A percentile compares a stretch with the other conserved stretches of the same genome.
These are phyloP conservation scores for Erebia palarica DNA, from an alignment of 2,888 invertebrate genomes.

Conservation along the genomic window DNA sequence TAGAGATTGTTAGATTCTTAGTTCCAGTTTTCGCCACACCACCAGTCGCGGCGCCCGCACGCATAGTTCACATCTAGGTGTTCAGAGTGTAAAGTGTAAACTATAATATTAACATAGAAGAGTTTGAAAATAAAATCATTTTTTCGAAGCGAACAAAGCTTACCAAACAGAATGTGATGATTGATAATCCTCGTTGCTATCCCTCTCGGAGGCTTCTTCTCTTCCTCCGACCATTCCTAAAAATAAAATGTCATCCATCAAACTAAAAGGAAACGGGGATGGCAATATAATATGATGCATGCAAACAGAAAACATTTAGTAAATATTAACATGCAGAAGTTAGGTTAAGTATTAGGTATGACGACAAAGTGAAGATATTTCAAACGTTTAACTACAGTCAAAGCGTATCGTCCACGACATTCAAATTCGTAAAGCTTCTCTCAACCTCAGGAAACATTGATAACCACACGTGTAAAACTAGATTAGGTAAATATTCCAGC, in stretches of 20 bases:
- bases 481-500: too few species aligned
- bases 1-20: too few species aligned
- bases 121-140: background rate
- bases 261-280: background rate
- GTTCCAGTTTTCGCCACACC: too few species aligned
- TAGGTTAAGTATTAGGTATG: background rate
- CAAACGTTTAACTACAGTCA: background rate
- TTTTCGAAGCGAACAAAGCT: constrained; percentile 24
- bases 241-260: background rate
- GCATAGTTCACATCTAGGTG: too few species aligned
- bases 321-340: constrained; percentile 39
- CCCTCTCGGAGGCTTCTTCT: constrained; percentile 77
- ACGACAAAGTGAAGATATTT: background rate
- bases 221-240: constrained; percentile 80
- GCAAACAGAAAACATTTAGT: constrained; percentile 7
- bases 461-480: too few species aligned
- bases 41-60: too few species aligned
- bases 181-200: constrained; percentile 82
- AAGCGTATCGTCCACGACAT: constrained; percentile 1
- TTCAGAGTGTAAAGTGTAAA: too few species aligned
- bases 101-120: too few species aligned
- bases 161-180: constrained; percentile 80
- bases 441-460: too few species aligned
- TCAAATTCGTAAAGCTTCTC: background rate
- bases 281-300: constrained; percentile 1